Evolutionary conservation across 2,797 vertebrate genomes (phyloP).

Genomic region (Megaceryle alcyon): DNA sequence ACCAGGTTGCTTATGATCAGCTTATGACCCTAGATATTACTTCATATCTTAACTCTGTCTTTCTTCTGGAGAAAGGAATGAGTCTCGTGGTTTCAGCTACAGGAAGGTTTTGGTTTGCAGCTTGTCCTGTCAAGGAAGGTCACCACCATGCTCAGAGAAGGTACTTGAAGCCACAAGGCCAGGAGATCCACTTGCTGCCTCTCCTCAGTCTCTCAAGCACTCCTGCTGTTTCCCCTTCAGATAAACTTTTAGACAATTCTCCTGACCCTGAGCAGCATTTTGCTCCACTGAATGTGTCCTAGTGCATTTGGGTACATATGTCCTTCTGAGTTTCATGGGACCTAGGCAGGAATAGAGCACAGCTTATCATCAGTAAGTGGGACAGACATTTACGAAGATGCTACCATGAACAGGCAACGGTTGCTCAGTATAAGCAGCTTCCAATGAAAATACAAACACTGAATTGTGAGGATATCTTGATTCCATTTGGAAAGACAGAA

Average conservation of each 20-base stretch:
- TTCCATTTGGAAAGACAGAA: not conserved
- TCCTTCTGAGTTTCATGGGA: not conserved
- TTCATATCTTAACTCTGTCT: not conserved
- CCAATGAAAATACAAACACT: not conserved
- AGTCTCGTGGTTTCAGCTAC: conserved; percentile 36
- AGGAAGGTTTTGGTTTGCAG: not conserved
- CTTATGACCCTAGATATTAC: conserved; percentile 42
- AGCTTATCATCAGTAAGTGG: not conserved
- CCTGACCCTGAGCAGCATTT: not conserved
- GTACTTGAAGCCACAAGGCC: not conserved
- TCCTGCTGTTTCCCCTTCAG: not conserved
- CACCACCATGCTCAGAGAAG: not conserved
- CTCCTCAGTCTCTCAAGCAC: not conserved
- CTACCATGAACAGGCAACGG: not conserved
- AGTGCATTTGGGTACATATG: not conserved
- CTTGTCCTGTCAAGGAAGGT: not conserved
- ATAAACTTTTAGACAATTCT: not conserved
- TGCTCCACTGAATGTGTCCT: not conserved
- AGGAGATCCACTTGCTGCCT: conserved; percentile 12
- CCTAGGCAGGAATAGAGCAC: not conserved
- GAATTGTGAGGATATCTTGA: not conserved
- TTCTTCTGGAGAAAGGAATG: not conserved
- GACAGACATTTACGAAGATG: not conserved
- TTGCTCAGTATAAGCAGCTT: not conserved
- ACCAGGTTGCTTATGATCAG: conserved; percentile 66